phyloP scores from a whole-genome alignment of 2,888 invertebrate genomes.

The Dasysyrphus albostriatus region DNA sequence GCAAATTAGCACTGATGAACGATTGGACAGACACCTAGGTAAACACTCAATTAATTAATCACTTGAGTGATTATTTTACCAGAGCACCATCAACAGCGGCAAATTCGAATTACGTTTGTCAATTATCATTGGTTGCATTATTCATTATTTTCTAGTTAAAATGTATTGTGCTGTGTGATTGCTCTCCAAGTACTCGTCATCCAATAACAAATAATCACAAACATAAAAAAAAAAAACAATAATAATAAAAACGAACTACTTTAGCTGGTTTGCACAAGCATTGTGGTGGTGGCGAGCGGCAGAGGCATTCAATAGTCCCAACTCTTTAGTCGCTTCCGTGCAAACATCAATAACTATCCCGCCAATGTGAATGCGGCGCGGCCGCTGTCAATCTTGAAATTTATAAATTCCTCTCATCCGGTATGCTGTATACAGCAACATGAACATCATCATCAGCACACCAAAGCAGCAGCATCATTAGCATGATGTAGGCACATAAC shows the following conservation, averaged over 20 bases:
- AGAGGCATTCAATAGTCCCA: constrained; percentile 24
- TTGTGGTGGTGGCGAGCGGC: not conserved
- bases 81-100: constrained; percentile 18
- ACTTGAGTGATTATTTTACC: constrained; percentile 68
- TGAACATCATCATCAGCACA: constrained; percentile 52
- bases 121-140: constrained; percentile 50
- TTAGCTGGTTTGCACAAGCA: constrained; percentile 38
- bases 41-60: constrained; percentile 61
- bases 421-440: constrained; percentile 52
- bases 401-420: constrained; percentile 75
- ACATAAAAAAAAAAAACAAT: not conserved
- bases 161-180: constrained; percentile 26
- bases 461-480: constrained; percentile 64
- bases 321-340: constrained; percentile 68
- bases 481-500: constrained; percentile 74
- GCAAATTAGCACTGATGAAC: constrained; percentile 69
- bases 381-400: constrained; percentile 71
- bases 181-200: constrained; percentile 15
- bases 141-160: constrained; percentile 38
- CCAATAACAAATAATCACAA: constrained; percentile 18
- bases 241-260: constrained; percentile 5
- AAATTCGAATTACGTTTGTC: constrained; percentile 49
- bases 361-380: constrained; percentile 63
- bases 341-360: constrained; percentile 64
- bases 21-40: constrained; percentile 61